phyloP scores from a whole-genome alignment of 2,888 invertebrate genomes.

The Callimorpha dominula region DNA sequence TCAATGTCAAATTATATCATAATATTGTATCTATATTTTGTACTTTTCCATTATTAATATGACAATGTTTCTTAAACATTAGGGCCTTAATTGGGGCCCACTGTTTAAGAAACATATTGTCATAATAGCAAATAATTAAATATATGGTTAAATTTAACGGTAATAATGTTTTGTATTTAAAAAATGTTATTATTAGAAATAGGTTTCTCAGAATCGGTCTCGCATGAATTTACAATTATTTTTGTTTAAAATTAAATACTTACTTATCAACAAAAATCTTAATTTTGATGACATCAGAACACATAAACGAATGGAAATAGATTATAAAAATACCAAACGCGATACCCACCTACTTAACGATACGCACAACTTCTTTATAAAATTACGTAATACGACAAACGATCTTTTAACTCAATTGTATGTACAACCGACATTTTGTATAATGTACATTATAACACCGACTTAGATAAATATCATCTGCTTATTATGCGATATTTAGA shows the following conservation, averaged over 20 bases:
- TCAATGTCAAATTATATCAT: too few species aligned
- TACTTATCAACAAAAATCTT: constrained; percentile 18
- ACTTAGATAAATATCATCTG: background rate
- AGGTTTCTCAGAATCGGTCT: background rate
- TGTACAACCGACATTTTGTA: constrained; percentile 45
- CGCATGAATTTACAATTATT: background rate
- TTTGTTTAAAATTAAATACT: background rate
- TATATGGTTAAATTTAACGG: too few species aligned
- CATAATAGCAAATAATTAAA: too few species aligned
- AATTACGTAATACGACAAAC: constrained; percentile 42
- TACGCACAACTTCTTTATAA: constrained; percentile 38
- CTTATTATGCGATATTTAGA: background rate
- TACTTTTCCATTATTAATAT: too few species aligned
- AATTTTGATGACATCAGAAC: constrained; percentile 26
- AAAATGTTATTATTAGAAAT: background rate
- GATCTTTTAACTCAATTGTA: constrained; percentile 41
- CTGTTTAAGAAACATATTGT: too few species aligned
- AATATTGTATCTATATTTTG: too few species aligned
- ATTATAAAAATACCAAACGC: constrained; percentile 21
- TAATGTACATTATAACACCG: constrained; percentile 27
- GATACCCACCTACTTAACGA: constrained; percentile 32
- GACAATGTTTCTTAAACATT: too few species aligned
- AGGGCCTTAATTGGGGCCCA: too few species aligned
- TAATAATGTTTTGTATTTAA: too few species aligned
- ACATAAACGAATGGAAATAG: constrained; percentile 35